A percentile compares a stretch with the other conserved stretches of the same genome.
phyloP scores from a whole-genome alignment of 2,888 invertebrate species.

The Drosophila setosimentum region DNA sequence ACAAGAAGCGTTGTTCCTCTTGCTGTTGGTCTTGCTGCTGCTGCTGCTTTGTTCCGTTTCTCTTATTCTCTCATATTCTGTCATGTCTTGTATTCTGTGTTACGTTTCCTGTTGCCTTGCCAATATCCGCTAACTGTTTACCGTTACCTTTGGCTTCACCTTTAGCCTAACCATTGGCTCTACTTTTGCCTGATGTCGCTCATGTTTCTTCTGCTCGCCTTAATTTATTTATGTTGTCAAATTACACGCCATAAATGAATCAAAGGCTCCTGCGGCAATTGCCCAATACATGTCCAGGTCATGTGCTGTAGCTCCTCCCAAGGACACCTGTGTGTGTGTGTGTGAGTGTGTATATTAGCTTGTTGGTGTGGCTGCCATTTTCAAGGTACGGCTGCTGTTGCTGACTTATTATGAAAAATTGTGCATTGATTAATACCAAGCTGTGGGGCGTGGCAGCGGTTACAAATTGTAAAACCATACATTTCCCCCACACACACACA shows the following conservation, averaged over 20 bases:
- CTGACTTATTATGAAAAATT: conserved; percentile 77
- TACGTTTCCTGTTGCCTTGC: conserved; percentile 77
- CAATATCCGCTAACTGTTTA: conserved; percentile 67
- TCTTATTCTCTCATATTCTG: not conserved
- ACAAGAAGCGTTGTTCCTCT: conserved; percentile 32
- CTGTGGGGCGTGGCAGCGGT: conserved; percentile 40
- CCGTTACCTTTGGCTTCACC: conserved; percentile 27
- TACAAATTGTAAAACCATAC: conserved; percentile 21
- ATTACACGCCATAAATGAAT: conserved; percentile 79
- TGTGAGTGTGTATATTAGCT: not conserved
- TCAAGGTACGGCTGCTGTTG: conserved; percentile 48
- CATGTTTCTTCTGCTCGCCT: conserved; percentile 34
- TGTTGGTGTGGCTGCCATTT: conserved; percentile 33
- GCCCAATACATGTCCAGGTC: conserved; percentile 32
- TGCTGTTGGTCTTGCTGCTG: conserved; percentile 8
- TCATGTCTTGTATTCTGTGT: conserved; percentile 42
- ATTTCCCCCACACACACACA: not conserved
- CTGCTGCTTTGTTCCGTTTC: conserved; percentile 26
- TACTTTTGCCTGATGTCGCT: conserved; percentile 2
- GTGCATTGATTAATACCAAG: conserved; percentile 63
- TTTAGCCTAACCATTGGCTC: not conserved
- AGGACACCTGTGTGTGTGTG: conserved; percentile 30
- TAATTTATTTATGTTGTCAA: conserved; percentile 81
- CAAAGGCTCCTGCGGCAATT: conserved; percentile 60
- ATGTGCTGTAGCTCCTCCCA: conserved; percentile 35